Conservation (phyloP, 1,140 invertebrate genomes). For the Lepidurus arcticus region DNA sequence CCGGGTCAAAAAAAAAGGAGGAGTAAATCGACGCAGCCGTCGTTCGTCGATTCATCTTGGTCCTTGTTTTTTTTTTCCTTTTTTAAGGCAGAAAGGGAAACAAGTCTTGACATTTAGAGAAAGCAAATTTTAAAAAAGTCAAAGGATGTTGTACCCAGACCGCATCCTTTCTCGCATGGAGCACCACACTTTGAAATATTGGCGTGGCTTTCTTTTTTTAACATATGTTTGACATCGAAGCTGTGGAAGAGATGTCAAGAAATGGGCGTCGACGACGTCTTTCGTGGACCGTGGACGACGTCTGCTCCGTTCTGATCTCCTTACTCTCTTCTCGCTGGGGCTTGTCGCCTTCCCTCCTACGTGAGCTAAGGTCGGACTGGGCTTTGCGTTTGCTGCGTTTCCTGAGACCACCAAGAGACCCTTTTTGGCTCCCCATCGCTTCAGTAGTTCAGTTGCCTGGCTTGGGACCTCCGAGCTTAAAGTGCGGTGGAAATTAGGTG, state of each 20-base stretch:
- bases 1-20: too few species aligned
- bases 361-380: not conserved
- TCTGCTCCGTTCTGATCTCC: conserved; percentile 9
- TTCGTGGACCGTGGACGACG: not conserved
- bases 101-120: too few species aligned
- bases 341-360: not conserved
- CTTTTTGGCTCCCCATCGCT: conserved; percentile 16
- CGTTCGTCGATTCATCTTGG: too few species aligned
- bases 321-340: not conserved
- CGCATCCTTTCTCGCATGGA: not conserved
- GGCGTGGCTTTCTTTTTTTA: not conserved
- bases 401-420: not conserved
- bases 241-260: not conserved
- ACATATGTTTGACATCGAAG: not conserved
- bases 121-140: too few species aligned
- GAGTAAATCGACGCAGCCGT: too few species aligned
- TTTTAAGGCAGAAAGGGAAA: too few species aligned
- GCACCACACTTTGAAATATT: not conserved
- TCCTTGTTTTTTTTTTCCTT: too few species aligned
- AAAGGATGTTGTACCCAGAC: too few species aligned
- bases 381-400: not conserved
- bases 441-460: not conserved
- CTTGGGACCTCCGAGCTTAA: not conserved
- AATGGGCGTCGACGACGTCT: not conserved
- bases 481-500: not conserved